Conservation (phyloP, 1,140 invertebrate genomes). For the Euschistus heros region DNA sequence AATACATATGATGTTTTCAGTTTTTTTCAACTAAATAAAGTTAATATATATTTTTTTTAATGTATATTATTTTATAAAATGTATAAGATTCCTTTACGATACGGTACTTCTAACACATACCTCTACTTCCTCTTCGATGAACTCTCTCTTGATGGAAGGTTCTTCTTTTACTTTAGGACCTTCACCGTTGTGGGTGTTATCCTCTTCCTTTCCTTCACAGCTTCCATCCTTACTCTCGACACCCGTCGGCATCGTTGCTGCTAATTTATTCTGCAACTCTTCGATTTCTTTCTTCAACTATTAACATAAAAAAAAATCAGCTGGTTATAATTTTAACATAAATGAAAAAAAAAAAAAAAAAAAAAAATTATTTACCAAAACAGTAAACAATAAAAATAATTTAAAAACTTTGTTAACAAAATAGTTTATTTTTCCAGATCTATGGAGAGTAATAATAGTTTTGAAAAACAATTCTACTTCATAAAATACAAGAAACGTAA, state of each 20-base stretch:
- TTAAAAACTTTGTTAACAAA: no score
- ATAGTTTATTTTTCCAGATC: no score
- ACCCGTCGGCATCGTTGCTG: slow-evolving; percentile 18
- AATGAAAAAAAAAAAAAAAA: slow-evolving; percentile 10
- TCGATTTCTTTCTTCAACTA: slow-evolving; percentile 58
- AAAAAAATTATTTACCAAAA: background rate
- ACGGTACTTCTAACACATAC: slow-evolving; percentile 14
- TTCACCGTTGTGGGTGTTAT: slow-evolving; percentile 19
- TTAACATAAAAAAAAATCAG: slow-evolving; percentile 17
- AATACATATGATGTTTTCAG: no score
- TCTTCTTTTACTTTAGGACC: slow-evolving; percentile 29
- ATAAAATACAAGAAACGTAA: no score
- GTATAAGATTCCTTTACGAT: no score
- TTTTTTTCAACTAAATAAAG: no score
- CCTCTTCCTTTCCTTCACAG: slow-evolving; percentile 29
- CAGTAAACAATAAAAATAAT: no score
- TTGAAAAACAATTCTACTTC: no score
- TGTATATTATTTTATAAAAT: no score
- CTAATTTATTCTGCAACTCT: slow-evolving; percentile 38
- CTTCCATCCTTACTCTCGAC: slow-evolving; percentile 27
- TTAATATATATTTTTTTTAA: no score
- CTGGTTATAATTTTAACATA: background rate
- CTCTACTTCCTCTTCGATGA: slow-evolving; percentile 29
- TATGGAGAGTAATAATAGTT: no score
- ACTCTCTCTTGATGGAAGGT: slow-evolving; percentile 28